Percentiles rank a stretch among this genome's conserved stretches.
phyloP scores from a whole-genome alignment of 2,888 invertebrate species.

The Spialia ferax region DNA sequence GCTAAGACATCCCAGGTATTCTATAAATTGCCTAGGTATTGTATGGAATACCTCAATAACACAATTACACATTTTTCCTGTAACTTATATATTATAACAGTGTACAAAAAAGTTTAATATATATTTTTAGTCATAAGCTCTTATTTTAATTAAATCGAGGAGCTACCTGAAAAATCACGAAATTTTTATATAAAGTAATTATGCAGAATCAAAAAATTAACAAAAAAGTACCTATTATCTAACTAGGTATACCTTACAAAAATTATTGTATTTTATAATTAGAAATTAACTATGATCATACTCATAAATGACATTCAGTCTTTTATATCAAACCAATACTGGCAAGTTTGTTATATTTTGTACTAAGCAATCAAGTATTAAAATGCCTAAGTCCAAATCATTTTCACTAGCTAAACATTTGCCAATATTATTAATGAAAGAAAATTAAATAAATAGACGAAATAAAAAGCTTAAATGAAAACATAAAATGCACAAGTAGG shows the following conservation, averaged over 20 bases:
- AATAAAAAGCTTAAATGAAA: conserved; percentile 18
- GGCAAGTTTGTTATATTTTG: conserved; percentile 86
- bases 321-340: conserved; percentile 86
- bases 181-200: conserved; percentile 32
- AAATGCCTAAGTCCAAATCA: conserved; percentile 65
- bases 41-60: too few relatives aligned
- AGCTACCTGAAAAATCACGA: conserved; percentile 49
- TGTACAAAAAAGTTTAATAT: conserved; percentile 3
- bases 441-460: conserved; percentile 6
- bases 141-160: conserved; percentile 33
- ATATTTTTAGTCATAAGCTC: not conserved
- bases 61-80: too few relatives aligned
- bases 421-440: not conserved
- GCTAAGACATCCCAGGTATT: too few relatives aligned
- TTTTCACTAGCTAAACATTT: conserved; percentile 72
- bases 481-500: conserved; percentile 23
- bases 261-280: conserved; percentile 64
- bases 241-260: conserved; percentile 42
- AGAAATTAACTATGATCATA: conserved; percentile 75
- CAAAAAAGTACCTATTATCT: conserved; percentile 39
- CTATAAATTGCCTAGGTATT: too few relatives aligned
- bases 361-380: conserved; percentile 79
- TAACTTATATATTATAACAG: too few relatives aligned
- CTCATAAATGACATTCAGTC: conserved; percentile 84
- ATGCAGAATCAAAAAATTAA: not conserved